Evolutionary conservation across 2,113 vertebrate species (phyloP).

Genomic region (Zeus faber): DNA sequence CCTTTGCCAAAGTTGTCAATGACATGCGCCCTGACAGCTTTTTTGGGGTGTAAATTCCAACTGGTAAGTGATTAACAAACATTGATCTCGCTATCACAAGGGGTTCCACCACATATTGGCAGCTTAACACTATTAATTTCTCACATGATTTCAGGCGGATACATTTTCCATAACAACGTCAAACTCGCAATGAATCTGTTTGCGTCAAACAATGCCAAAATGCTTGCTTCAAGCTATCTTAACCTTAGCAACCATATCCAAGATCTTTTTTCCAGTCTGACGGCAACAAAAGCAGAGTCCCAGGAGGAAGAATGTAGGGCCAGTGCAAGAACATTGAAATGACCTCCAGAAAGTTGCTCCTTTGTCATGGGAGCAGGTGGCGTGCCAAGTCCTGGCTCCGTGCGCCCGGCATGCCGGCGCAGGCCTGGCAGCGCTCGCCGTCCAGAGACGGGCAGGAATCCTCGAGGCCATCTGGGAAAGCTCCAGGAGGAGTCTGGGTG

Average conservation of each 20-base stretch:
- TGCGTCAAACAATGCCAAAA: background rate
- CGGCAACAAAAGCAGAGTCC: conserved; percentile 4
- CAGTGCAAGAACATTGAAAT: conserved; percentile 47
- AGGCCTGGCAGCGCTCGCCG: conserved; percentile 57
- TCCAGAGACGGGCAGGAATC: conserved; percentile 60
- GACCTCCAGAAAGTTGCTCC: conserved; percentile 73
- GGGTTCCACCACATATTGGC: background rate
- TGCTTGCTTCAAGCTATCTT: background rate
- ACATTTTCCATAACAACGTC: background rate
- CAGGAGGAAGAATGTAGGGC: conserved; percentile 37
- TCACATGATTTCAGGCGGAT: background rate
- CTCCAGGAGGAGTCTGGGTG: conserved; percentile 69
- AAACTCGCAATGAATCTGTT: background rate
- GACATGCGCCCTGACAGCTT: no score
- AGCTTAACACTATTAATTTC: background rate
- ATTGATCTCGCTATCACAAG: no score
- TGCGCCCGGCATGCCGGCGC: conserved; percentile 46
- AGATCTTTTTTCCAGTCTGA: background rate
- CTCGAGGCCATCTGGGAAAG: conserved; percentile 76
- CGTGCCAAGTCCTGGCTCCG: conserved; percentile 70
- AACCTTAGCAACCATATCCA: background rate
- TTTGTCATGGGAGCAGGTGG: conserved; percentile 59
- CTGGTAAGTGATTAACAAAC: no score
- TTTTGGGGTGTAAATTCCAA: no score
- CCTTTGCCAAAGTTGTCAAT: conserved; percentile 16